These are phyloP conservation scores for Urophycis tenuis DNA, from an alignment of 2,797 vertebrate genomes.

Conservation along the genomic window DNA sequence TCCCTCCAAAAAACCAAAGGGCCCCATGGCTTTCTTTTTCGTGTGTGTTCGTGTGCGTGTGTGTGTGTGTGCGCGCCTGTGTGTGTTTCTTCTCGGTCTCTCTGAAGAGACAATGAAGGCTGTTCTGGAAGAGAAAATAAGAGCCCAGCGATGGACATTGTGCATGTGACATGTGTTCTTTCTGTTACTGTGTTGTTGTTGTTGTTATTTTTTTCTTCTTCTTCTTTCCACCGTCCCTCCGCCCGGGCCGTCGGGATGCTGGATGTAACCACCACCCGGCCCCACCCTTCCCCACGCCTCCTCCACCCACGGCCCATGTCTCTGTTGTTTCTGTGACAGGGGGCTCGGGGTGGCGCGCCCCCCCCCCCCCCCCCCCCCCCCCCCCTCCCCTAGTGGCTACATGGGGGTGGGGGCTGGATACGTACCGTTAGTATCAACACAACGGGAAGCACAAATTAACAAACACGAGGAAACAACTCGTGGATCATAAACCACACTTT, in stretches of 20 bases:
- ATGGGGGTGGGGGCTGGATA: background rate
- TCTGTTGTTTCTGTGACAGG: background rate
- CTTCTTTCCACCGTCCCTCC: conserved; percentile 13
- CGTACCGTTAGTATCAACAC: background rate
- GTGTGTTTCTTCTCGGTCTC: background rate
- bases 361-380: too few relatives aligned
- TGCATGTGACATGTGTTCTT: conserved; percentile 17
- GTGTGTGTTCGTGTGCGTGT: too few relatives aligned
- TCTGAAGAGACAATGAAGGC: conserved; percentile 5
- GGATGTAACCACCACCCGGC: conserved; percentile 54
- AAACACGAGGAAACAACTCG: background rate
- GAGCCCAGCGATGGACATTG: background rate
- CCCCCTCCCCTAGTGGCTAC: background rate
- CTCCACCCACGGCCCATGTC: background rate
- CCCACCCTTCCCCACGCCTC: conserved; percentile 3
- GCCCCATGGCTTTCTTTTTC: background rate
- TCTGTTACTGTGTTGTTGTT: background rate
- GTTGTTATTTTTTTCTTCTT: conserved; percentile 24
- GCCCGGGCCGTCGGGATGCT: conserved; percentile 28
- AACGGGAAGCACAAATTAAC: background rate
- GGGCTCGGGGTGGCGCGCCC: too few relatives aligned
- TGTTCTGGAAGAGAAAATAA: background rate
- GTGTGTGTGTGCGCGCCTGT: too few relatives aligned
- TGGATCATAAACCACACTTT: background rate
- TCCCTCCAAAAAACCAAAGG: conserved; percentile 11